phyloP scores from a whole-genome alignment of 2,113 vertebrate species.

The Leucoraja erinaceus region DNA sequence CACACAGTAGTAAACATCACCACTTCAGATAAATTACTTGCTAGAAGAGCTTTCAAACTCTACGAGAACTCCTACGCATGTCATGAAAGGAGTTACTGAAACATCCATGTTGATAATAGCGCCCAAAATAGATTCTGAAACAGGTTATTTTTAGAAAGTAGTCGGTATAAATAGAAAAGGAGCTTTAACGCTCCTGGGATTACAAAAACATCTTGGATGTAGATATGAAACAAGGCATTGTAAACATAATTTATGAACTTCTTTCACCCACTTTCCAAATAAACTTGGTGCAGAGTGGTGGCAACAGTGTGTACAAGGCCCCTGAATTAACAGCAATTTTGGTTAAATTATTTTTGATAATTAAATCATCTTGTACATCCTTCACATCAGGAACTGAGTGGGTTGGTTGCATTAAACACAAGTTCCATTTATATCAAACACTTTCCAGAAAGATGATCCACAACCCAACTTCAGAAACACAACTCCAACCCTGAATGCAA shows the following conservation, averaged over 20 bases:
- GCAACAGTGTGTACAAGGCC: background rate
- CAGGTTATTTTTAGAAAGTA: slow-evolving; percentile 29
- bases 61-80: background rate
- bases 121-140: slow-evolving; percentile 6
- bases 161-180: background rate
- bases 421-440: background rate
- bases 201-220: background rate
- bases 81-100: background rate
- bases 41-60: background rate
- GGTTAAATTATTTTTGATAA: background rate
- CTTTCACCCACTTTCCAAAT: background rate
- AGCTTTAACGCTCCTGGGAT: background rate
- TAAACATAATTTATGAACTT: background rate
- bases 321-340: background rate
- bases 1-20: no score
- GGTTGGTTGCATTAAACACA: background rate
- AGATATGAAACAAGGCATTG: no score
- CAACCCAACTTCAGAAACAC: background rate
- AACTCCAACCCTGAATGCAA: no score
- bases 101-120: slow-evolving; percentile 21
- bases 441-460: background rate
- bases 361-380: background rate
- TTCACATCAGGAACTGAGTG: background rate
- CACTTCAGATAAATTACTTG: background rate
- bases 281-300: background rate